These are phyloP conservation scores for Bugula neritina DNA, from an alignment of 2,888 invertebrate species.

Conservation along the genomic window DNA sequence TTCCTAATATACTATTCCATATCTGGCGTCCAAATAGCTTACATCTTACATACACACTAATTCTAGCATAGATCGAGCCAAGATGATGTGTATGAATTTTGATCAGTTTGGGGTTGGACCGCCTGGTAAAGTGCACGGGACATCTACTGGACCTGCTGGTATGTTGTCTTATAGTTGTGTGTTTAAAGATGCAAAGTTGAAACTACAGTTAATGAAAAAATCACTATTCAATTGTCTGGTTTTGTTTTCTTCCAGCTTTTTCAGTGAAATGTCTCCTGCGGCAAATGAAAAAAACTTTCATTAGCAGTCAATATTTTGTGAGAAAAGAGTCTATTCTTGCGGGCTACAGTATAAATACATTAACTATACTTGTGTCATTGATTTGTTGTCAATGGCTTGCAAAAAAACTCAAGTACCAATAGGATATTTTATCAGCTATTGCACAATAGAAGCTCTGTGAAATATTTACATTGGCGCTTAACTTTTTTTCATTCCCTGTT, in stretches of 20 bases:
- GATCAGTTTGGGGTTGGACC: slow-evolving; percentile 25
- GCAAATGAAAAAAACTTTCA: neutral
- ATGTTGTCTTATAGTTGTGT: too few relatives aligned
- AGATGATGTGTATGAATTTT: slow-evolving; percentile 26
- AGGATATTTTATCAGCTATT: slow-evolving; percentile 26
- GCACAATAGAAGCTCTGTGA: slow-evolving; percentile 26
- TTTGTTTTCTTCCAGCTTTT: neutral
- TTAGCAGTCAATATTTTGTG: slow-evolving; percentile 22
- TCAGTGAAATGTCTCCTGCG: neutral
- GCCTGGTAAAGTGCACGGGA: slow-evolving; percentile 15
- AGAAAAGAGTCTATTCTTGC: neutral
- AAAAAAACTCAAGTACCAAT: slow-evolving; percentile 17
- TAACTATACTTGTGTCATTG: slow-evolving; percentile 10
- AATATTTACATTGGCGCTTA: slow-evolving; percentile 26
- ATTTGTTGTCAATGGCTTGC: slow-evolving; percentile 23
- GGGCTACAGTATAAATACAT: neutral
- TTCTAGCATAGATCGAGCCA: neutral
- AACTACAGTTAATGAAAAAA: neutral
- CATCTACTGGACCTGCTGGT: neutral
- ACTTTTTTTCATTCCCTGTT: slow-evolving; percentile 26
- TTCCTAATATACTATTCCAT: neutral
- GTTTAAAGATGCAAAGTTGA: too few relatives aligned
- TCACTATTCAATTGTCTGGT: neutral
- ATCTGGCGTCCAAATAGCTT: too few relatives aligned
- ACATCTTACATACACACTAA: too few relatives aligned